Evolutionary conservation across 2,113 vertebrate genomes (phyloP).

Genomic region (Pontoporia blainvillei): DNA sequence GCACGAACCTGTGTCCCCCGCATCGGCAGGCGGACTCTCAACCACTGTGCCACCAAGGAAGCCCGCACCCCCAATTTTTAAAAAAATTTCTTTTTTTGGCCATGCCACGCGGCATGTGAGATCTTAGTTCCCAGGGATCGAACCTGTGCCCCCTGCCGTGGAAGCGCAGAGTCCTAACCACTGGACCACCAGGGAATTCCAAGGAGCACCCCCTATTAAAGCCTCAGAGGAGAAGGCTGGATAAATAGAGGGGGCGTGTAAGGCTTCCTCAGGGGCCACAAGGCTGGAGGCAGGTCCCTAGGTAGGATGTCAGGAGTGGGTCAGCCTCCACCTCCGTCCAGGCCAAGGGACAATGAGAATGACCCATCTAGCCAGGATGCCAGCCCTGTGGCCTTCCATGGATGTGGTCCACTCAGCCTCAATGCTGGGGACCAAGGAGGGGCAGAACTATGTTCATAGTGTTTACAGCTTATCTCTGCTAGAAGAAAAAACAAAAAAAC

Average conservation of each 20-base stretch:
- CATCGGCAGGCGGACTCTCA: no score
- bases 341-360: not conserved
- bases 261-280: not conserved
- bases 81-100: not conserved
- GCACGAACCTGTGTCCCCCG: accelerated
- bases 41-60: no score
- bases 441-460: not conserved
- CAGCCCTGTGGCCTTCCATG: not conserved
- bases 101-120: not conserved
- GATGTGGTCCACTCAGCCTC: not conserved
- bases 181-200: not conserved
- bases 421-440: not conserved
- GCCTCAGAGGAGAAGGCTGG: not conserved
- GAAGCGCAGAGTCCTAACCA: not conserved
- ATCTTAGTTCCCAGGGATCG: not conserved
- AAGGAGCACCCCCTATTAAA: not conserved
- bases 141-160: not conserved
- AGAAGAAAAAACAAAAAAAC: no score
- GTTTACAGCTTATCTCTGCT: not conserved
- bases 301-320: not conserved
- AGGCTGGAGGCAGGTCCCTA: not conserved
- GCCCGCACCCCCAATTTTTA: not conserved
- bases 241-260: not conserved
- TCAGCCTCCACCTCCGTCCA: not conserved
- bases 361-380: not conserved